Evolutionary conservation across 2,888 invertebrate species (phyloP), one percentile per base, ranked within the genome.

Genomic region (Heteropelma amictum): DNA sequence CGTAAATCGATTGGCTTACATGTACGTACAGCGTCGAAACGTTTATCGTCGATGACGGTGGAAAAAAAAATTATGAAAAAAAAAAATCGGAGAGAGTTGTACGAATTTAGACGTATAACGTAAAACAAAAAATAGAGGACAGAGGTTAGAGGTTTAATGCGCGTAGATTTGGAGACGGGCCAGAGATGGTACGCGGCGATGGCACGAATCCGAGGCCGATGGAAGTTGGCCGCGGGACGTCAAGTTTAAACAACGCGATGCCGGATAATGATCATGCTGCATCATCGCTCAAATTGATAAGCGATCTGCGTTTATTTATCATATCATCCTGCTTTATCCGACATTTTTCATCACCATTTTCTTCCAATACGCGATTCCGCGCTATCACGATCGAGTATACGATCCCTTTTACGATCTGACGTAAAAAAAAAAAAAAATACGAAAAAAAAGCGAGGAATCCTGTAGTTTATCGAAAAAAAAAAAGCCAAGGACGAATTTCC

Each of bases 81-180:
- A 21, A 19, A 23, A 17, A 40, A 38, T 40, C 28, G 42, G 42
- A 10, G 45, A 45, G 14, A 10, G 19, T 4, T 7, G n/a, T n/a
- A 54, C 14, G 33, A 6, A 45, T 65, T 4, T 7, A 8, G n/a
- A 54, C 14, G 33, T 4, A 45, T 65, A 17, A 26, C 14, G 8
- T 14, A 23, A 45, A 54, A 14, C 33, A 33, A 21, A 30, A 42
- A 19, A 17, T 23, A 12, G 8, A 53, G 6, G 33, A 17, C 45
- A 30, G 21, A 19, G 28, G 28, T 21, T 40, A 58, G 65, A 65
- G 65, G 65, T 72, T n/a, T 65, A 72, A 60, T 72, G 53, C 65
- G 65, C 45, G 53, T 65, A n/a, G n/a, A 60, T 72, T 72, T 65
- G 72, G 72, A 65, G 65, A 65, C 58, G 53, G 33, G 72, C 72